Percentiles rank a stretch among this genome's conserved stretches.
These are phyloP conservation scores for Siniperca scherzeri DNA, from an alignment of 2,797 vertebrate genomes.

Conservation along the genomic window DNA sequence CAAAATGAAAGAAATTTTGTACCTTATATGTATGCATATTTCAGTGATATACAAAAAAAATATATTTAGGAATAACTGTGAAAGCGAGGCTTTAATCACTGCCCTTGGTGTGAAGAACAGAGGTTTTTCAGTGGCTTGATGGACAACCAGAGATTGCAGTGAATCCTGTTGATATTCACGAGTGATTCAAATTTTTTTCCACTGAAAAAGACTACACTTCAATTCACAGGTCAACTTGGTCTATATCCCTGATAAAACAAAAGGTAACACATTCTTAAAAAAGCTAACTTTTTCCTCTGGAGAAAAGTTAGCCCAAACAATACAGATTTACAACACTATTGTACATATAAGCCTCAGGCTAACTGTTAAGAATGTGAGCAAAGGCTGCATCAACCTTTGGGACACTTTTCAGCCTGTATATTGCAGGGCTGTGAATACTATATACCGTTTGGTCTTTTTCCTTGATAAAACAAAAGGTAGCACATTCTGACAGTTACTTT, in stretches of 20 bases:
- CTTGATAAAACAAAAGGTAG: not conserved
- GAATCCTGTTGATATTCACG: not conserved
- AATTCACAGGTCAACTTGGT: not conserved
- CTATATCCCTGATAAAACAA: conserved; percentile 5
- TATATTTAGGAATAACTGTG: not conserved
- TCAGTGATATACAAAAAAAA: not conserved
- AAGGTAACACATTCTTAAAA: not conserved
- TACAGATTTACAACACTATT: not conserved
- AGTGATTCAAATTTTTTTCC: conserved; percentile 1
- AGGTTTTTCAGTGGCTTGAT: not conserved
- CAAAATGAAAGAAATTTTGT: not conserved
- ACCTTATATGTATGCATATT: not conserved
- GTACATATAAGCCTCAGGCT: not conserved
- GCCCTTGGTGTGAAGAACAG: not conserved
- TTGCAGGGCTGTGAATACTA: not conserved
- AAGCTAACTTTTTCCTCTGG: conserved; percentile 4
- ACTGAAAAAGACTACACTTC: not conserved
- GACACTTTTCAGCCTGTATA: not conserved
- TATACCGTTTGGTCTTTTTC: not conserved
- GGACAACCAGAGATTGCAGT: not conserved
- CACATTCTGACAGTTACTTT: not conserved
- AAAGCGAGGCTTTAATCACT: not conserved
- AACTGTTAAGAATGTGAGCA: conserved; percentile 4
- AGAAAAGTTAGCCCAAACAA: not conserved
- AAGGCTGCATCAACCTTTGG: not conserved